phyloP scores from a whole-genome alignment of 1,140 invertebrate genomes.

The Bombus difficillimus region DNA sequence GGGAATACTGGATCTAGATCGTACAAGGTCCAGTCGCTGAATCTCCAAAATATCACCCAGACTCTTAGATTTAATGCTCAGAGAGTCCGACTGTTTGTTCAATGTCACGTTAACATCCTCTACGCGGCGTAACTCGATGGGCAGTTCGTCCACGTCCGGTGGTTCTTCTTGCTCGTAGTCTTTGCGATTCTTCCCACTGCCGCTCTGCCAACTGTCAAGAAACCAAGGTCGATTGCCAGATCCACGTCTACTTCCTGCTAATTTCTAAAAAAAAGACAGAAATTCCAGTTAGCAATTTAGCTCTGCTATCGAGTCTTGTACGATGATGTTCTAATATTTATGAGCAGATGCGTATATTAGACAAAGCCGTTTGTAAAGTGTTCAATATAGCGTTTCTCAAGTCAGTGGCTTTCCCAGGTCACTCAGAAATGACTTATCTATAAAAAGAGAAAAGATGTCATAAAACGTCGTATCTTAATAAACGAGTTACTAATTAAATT shows the following conservation, averaged over 20 bases:
- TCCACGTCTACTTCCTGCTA: slow-evolving; percentile 88
- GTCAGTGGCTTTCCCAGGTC: too few relatives aligned
- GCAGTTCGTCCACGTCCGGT: slow-evolving; percentile 89
- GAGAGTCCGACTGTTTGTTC: slow-evolving; percentile 80
- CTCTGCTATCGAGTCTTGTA: too few relatives aligned
- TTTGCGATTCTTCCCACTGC: slow-evolving; percentile 81
- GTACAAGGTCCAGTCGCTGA: slow-evolving; percentile 86
- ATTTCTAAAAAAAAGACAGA: slow-evolving; percentile 83
- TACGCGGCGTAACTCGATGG: slow-evolving; percentile 93
- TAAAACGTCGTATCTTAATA: too few relatives aligned
- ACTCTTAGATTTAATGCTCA: slow-evolving; percentile 90
- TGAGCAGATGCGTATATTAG: too few relatives aligned
- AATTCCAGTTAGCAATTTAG: background rate
- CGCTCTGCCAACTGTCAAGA: slow-evolving; percentile 89
- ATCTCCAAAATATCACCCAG: slow-evolving; percentile 90
- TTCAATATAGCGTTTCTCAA: too few relatives aligned
- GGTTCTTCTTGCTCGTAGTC: slow-evolving; percentile 84
- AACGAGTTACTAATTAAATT: too few relatives aligned
- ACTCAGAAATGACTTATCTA: too few relatives aligned
- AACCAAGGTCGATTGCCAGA: slow-evolving; percentile 88
- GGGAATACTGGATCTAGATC: slow-evolving; percentile 89
- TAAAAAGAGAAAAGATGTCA: too few relatives aligned
- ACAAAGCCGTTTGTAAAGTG: too few relatives aligned
- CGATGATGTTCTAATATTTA: too few relatives aligned
- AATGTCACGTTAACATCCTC: slow-evolving; percentile 88